Percentiles rank a stretch among this genome's conserved stretches.
These are phyloP conservation scores for Xestoiulus laeticollis DNA, from an alignment of 2,888 invertebrate genomes.

Conservation along the genomic window DNA sequence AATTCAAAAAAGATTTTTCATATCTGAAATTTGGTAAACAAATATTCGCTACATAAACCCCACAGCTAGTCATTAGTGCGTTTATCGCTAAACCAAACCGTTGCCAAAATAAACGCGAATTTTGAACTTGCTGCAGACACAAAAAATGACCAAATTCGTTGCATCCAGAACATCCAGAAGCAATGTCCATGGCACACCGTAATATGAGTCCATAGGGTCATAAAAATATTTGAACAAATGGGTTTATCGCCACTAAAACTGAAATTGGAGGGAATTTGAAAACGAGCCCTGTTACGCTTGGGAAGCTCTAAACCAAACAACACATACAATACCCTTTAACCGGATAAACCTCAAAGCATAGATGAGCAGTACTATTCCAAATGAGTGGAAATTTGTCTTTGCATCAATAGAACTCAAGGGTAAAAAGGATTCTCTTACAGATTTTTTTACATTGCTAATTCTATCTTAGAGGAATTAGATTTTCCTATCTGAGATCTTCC, in stretches of 20 bases:
- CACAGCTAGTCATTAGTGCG: background rate
- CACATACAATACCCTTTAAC: background rate
- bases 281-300: background rate
- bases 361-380: background rate
- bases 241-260: slow-evolving; percentile 10
- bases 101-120: background rate
- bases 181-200: background rate
- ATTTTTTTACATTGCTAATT: slow-evolving; percentile 10
- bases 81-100: background rate
- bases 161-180: background rate
- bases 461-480: background rate
- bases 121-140: background rate
- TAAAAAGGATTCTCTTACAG: background rate
- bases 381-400: background rate
- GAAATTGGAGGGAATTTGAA: slow-evolving; percentile 4
- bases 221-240: slow-evolving; percentile 37
- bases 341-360: background rate
- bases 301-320: background rate
- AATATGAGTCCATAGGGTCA: background rate
- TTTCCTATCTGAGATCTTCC: background rate
- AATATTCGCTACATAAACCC: background rate
- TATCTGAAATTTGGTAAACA: background rate
- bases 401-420: background rate
- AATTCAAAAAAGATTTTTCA: background rate
- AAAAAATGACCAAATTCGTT: background rate